Percentiles rank a stretch among this genome's conserved stretches.
These are phyloP conservation scores for Ips typographus DNA, from an alignment of 1,140 invertebrate genomes.

Conservation along the genomic window DNA sequence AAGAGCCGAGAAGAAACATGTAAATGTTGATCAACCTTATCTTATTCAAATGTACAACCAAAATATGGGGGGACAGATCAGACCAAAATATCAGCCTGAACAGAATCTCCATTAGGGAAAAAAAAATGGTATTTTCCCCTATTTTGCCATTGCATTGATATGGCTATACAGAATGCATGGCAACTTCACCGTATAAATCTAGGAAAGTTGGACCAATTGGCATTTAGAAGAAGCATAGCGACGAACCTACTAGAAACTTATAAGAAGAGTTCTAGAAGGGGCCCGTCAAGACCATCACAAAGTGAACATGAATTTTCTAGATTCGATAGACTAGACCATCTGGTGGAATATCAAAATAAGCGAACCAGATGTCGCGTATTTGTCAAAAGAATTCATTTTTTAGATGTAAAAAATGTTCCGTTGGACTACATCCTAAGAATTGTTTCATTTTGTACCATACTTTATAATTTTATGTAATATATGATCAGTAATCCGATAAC, in stretches of 20 bases:
- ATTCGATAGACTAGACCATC: slow-evolving; percentile 39
- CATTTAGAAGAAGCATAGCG: slow-evolving; percentile 40
- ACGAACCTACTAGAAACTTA: slow-evolving; percentile 34
- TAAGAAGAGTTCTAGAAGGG: slow-evolving; percentile 34
- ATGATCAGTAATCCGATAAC: too few species aligned
- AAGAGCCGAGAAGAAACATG: too few species aligned
- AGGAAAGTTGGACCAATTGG: slow-evolving; percentile 39
- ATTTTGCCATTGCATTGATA: too few species aligned
- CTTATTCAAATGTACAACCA: too few species aligned
- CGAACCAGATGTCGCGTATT: slow-evolving; percentile 35
- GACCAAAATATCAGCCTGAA: too few species aligned
- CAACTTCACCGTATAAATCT: slow-evolving; percentile 32
- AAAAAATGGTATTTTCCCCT: too few species aligned
- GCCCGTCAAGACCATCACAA: slow-evolving; percentile 8
- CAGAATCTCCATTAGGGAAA: too few species aligned
- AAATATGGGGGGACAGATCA: too few species aligned
- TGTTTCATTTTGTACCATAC: slow-evolving; percentile 39
- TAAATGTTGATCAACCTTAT: too few species aligned
- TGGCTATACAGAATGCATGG: too few species aligned
- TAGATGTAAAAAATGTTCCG: slow-evolving; percentile 37
- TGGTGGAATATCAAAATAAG: slow-evolving; percentile 38
- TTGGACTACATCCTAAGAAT: slow-evolving; percentile 35
- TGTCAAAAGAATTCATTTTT: slow-evolving; percentile 37
- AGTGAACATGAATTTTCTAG: slow-evolving; percentile 17
- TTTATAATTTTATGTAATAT: slow-evolving; percentile 16